Conservation (phyloP, 2,888 invertebrate genomes). For the Yponomeuta sedellus region DNA sequence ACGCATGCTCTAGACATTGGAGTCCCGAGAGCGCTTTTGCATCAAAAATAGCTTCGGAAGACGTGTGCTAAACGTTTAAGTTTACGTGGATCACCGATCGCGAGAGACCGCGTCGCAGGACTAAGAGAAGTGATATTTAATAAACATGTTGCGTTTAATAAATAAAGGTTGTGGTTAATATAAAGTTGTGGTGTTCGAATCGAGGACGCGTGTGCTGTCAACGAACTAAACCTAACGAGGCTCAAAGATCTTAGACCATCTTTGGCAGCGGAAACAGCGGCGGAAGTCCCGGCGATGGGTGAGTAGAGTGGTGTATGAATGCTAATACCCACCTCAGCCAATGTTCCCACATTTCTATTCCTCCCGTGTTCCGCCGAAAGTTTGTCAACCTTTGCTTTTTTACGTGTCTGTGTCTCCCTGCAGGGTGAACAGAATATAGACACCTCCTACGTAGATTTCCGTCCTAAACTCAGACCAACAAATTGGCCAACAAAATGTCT, state of each 20-base stretch:
- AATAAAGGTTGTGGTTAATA: neutral
- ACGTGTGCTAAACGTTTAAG: conserved; percentile 65
- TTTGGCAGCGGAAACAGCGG: conserved; percentile 73
- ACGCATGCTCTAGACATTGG: conserved; percentile 75
- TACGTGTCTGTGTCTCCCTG: conserved; percentile 36
- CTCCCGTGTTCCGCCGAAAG: conserved; percentile 67
- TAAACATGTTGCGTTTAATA: conserved; percentile 4
- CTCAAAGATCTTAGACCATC: conserved; percentile 63
- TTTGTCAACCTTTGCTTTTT: conserved; percentile 72
- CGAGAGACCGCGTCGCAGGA: conserved; percentile 19
- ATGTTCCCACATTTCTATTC: conserved; percentile 68
- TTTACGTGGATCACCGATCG: conserved; percentile 61
- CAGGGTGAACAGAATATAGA: conserved; percentile 1
- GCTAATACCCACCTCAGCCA: conserved; percentile 33
- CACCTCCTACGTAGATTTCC: neutral
- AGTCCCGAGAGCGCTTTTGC: conserved; percentile 67
- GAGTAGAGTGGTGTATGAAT: conserved; percentile 69
- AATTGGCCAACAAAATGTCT: too few species aligned
- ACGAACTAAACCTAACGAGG: conserved; percentile 51
- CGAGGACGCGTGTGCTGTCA: conserved; percentile 47
- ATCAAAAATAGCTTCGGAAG: conserved; percentile 74
- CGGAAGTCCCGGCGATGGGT: conserved; percentile 75
- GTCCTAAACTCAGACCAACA: too few species aligned
- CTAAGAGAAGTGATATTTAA: neutral
- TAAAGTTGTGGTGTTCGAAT: neutral